phyloP scores from a whole-genome alignment of 2,888 invertebrate genomes.

The Sinopyrophorus schimmeli region DNA sequence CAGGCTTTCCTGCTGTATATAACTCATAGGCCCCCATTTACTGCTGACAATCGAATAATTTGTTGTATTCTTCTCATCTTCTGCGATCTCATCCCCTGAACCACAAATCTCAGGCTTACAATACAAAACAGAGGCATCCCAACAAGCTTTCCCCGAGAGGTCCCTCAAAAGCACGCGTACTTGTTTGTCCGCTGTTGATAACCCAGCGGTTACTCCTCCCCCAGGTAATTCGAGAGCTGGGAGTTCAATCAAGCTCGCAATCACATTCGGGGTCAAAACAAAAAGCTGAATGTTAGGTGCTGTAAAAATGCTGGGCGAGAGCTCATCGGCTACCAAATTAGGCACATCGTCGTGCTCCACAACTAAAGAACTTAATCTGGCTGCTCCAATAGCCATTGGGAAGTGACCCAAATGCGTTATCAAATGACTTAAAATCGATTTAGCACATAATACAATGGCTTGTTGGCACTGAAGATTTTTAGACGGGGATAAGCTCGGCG shows the following conservation, averaged over 20 bases:
- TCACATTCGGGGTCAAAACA: conserved; percentile 79
- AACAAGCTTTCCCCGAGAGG: conserved; percentile 91
- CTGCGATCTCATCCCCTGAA: not conserved
- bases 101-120: conserved; percentile 64
- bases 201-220: conserved; percentile 74
- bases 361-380: conserved; percentile 85
- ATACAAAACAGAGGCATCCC: conserved; percentile 93
- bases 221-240: conserved; percentile 81
- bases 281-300: conserved; percentile 85
- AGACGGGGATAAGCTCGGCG: conserved; percentile 56
- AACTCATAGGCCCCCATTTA: conserved; percentile 41
- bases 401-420: conserved; percentile 93
- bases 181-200: conserved; percentile 79
- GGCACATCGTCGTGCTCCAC: conserved; percentile 91
- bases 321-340: conserved; percentile 70
- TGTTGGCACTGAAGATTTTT: conserved; percentile 58
- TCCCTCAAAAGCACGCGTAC: conserved; percentile 82
- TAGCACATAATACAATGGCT: conserved; percentile 63
- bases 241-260: conserved; percentile 87
- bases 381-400: conserved; percentile 88
- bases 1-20: conserved; percentile 50
- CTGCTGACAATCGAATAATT: conserved; percentile 16
- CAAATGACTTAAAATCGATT: conserved; percentile 75
- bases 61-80: conserved; percentile 12
- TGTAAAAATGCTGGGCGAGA: conserved; percentile 77